These are phyloP conservation scores for Temnothorax rugatulus DNA, from an alignment of 2,888 invertebrate genomes.

Conservation along the genomic window DNA sequence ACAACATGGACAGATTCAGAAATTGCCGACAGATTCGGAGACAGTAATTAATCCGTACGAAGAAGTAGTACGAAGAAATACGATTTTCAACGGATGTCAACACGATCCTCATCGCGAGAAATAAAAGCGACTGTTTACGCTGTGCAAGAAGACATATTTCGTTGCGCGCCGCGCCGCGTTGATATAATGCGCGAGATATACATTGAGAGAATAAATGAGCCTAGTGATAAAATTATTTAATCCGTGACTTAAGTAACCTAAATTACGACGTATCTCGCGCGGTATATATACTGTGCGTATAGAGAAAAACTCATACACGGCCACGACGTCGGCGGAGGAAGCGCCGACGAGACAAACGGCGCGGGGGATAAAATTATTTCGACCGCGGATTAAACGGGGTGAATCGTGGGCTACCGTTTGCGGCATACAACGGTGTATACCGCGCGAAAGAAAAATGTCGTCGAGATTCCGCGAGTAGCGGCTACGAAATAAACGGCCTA, in stretches of 20 bases:
- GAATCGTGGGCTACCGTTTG: conserved; percentile 64
- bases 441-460: conserved; percentile 67
- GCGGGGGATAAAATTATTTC: conserved; percentile 76
- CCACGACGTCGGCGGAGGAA: conserved; percentile 26
- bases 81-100: conserved; percentile 36
- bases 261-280: conserved; percentile 47
- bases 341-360: conserved; percentile 68
- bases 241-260: conserved; percentile 51
- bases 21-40: neutral
- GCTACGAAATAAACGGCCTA: conserved; percentile 82
- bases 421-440: conserved; percentile 21
- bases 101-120: conserved; percentile 32
- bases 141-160: conserved; percentile 56
- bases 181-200: conserved; percentile 25
- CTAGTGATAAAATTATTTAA: conserved; percentile 70
- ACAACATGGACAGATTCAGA: conserved; percentile 26
- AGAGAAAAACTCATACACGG: conserved; percentile 46
- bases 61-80: conserved; percentile 33
- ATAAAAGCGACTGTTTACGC: conserved; percentile 22
- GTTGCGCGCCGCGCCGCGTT: conserved; percentile 14
- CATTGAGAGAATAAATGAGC: conserved; percentile 64
- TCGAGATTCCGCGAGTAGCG: conserved; percentile 65
- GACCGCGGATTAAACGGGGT: conserved; percentile 76
- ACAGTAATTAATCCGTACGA: conserved; percentile 29
- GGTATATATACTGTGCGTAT: conserved; percentile 15